A percentile compares a stretch with the other conserved stretches of the same genome.
phyloP scores from a whole-genome alignment of 2,797 vertebrate genomes.

The Chromis chromis region DNA sequence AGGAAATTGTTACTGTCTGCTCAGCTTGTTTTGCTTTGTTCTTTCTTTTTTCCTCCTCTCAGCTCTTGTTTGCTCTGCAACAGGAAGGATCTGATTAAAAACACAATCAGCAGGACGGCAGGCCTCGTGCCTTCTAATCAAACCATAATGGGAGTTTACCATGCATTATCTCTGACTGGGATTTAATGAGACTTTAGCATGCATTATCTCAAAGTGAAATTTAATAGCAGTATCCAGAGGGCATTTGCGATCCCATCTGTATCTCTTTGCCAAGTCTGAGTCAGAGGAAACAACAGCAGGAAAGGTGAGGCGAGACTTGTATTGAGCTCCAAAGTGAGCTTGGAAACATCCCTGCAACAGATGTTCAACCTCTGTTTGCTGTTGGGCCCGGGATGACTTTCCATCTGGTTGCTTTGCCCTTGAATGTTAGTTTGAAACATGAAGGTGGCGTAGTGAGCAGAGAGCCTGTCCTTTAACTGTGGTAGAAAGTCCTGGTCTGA shows the following conservation, averaged over 20 bases:
- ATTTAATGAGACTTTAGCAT: constrained; percentile 75
- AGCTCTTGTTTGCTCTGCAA: constrained; percentile 56
- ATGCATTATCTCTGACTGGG: constrained; percentile 67
- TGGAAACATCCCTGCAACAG: constrained; percentile 60
- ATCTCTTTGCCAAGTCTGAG: constrained; percentile 38
- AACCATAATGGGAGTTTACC: constrained; percentile 70
- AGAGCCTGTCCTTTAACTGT: constrained; percentile 55
- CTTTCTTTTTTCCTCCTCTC: constrained; percentile 24
- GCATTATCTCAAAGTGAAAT: constrained; percentile 72
- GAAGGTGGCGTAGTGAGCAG: constrained; percentile 28
- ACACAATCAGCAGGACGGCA: constrained; percentile 66
- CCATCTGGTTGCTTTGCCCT: constrained; percentile 66
- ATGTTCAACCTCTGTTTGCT: constrained; percentile 65
- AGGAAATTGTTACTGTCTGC: constrained; percentile 51
- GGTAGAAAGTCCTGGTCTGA: constrained; percentile 28
- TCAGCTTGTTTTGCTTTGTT: constrained; percentile 65
- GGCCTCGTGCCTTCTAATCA: constrained; percentile 67
- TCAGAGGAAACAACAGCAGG: constrained; percentile 45
- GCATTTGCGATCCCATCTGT: constrained; percentile 54
- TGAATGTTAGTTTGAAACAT: constrained; percentile 61
- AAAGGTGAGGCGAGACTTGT: constrained; percentile 53
- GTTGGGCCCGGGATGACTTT: constrained; percentile 48
- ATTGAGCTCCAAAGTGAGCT: constrained; percentile 38
- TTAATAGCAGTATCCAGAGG: constrained; percentile 66
- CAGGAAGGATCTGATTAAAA: constrained; percentile 73